These are phyloP conservation scores for Moxostoma hubbsi DNA, from an alignment of 2,797 vertebrate genomes.

Conservation along the genomic window DNA sequence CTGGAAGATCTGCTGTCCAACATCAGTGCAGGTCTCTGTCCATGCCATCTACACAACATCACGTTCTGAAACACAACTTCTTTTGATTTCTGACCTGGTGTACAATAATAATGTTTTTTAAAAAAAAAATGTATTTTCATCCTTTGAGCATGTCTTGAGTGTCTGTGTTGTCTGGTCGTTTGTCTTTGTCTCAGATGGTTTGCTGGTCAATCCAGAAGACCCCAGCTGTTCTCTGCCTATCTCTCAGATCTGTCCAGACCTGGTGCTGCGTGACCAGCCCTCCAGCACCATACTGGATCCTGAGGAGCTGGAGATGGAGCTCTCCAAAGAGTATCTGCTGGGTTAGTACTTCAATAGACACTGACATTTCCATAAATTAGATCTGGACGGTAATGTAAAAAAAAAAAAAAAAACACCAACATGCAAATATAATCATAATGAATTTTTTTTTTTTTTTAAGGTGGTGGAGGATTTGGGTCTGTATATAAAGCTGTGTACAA, in stretches of 20 bases:
- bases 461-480: slow-evolving; percentile 94
- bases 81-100: background rate
- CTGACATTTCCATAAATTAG: background rate
- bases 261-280: slow-evolving; percentile 89
- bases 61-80: background rate
- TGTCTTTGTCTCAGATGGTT: slow-evolving; percentile 80
- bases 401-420: background rate
- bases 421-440: background rate
- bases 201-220: slow-evolving; percentile 84
- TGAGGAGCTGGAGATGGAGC: slow-evolving; percentile 84
- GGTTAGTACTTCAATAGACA: slow-evolving; percentile 71
- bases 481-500: slow-evolving; percentile 91
- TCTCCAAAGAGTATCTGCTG: slow-evolving; percentile 86
- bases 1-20: slow-evolving; percentile 89
- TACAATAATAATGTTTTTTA: background rate
- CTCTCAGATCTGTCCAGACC: slow-evolving; percentile 92
- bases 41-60: background rate
- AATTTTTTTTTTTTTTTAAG: no score
- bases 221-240: slow-evolving; percentile 84
- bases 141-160: background rate
- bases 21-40: slow-evolving; percentile 82
- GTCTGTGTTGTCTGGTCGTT: background rate
- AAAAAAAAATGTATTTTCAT: background rate
- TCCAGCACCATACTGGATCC: slow-evolving; percentile 86
- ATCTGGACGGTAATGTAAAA: background rate